These are phyloP conservation scores for Gnathonemus longibarbis DNA, from an alignment of 2,113 vertebrate genomes.

Conservation along the genomic window DNA sequence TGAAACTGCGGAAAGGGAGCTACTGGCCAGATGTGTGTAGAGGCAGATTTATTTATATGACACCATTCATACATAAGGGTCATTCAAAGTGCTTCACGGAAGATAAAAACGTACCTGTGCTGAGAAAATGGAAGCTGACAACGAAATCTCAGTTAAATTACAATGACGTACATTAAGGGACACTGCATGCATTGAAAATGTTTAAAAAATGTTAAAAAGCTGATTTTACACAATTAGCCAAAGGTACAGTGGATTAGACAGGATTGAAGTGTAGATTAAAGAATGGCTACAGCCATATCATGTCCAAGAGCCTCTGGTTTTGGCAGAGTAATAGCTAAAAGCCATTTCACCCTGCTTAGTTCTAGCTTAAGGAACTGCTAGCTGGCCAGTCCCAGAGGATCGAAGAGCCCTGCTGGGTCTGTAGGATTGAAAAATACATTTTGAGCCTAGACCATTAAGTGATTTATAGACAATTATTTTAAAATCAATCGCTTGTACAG, in stretches of 20 bases:
- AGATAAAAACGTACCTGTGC: background rate
- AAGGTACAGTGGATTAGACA: background rate
- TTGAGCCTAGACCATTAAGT: background rate
- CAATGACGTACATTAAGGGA: no score
- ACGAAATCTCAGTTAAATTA: background rate
- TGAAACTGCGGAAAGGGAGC: background rate
- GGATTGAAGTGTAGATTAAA: background rate
- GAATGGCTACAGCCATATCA: background rate
- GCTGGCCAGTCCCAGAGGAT: background rate
- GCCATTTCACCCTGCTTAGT: background rate
- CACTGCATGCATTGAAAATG: no score
- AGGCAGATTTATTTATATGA: background rate
- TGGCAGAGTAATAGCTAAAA: background rate
- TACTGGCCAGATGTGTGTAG: background rate
- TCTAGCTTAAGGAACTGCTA: background rate
- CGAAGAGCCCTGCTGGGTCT: background rate
- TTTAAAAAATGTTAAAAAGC: background rate
- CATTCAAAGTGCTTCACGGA: background rate
- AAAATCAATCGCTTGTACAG: background rate
- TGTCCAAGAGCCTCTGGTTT: background rate
- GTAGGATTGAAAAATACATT: background rate
- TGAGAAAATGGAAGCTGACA: background rate
- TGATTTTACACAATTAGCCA: background rate
- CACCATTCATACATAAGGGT: background rate
- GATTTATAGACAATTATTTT: background rate